A percentile compares a stretch with the other conserved stretches of the same genome.
Conservation (phyloP, 2,797 vertebrate species). For the Melanotaenia boesemani region DNA sequence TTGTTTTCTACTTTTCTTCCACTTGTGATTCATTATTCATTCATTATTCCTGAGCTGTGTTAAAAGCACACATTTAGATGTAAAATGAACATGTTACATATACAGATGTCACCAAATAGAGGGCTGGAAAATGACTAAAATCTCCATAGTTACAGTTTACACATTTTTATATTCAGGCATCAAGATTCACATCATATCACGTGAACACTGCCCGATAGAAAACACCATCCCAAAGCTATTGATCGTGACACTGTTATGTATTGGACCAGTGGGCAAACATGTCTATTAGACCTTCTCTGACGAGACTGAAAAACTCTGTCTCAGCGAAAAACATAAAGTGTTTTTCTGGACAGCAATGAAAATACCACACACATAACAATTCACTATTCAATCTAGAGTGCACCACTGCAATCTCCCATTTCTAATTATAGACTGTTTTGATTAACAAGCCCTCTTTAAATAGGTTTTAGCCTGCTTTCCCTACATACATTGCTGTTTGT, state of each 20-base stretch:
- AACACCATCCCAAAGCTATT: neutral
- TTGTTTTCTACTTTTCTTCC: neutral
- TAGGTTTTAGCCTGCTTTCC: slow-evolving; percentile 66
- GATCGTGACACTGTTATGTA: neutral
- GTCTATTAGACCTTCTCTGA: neutral
- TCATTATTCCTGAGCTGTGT: neutral
- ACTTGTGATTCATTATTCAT: neutral
- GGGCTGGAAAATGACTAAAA: neutral
- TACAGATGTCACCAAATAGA: too few species aligned
- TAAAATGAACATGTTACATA: too few species aligned
- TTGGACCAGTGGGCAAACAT: neutral
- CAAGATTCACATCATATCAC: neutral
- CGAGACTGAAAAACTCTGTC: neutral
- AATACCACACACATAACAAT: slow-evolving; percentile 32
- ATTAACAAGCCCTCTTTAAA: slow-evolving; percentile 62
- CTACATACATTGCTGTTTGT: slow-evolving; percentile 37
- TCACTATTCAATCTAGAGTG: slow-evolving; percentile 16
- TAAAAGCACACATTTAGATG: too few species aligned
- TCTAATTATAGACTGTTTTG: slow-evolving; percentile 62
- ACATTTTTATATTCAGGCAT: neutral
- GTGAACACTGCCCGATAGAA: neutral
- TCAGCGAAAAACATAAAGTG: neutral
- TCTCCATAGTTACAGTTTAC: neutral
- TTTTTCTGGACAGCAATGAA: slow-evolving; percentile 21
- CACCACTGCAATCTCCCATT: slow-evolving; percentile 36